phyloP scores from a whole-genome alignment of 2,113 vertebrate genomes.

The Siphamia tubifer region DNA sequence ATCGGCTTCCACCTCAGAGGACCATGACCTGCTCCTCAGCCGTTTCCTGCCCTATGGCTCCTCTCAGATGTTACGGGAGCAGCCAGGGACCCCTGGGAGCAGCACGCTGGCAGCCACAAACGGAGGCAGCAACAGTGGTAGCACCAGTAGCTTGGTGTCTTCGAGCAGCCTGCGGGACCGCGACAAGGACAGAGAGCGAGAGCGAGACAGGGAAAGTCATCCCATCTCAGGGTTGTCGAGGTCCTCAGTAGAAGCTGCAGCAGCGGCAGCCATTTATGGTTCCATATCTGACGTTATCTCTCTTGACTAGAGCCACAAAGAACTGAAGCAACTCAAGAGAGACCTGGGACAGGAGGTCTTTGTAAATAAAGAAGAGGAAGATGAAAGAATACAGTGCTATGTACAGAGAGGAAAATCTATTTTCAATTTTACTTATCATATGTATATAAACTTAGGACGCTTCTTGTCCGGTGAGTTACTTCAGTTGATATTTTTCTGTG shows the following conservation, averaged over 20 bases:
- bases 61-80: conserved; percentile 93
- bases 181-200: conserved; percentile 86
- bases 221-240: conserved; percentile 81
- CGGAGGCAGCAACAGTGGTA: conserved; percentile 88
- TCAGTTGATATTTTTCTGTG: conserved; percentile 90
- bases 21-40: conserved; percentile 91
- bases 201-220: conserved; percentile 85
- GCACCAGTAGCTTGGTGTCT: conserved; percentile 95
- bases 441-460: conserved; percentile 98
- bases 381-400: conserved; percentile 82
- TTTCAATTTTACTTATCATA: conserved; percentile 99
- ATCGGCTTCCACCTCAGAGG: conserved; percentile 86
- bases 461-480: conserved; percentile 90
- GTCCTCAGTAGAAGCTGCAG: conserved; percentile 85
- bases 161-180: conserved; percentile 92
- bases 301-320: conserved; percentile 86
- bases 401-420: conserved; percentile 99
- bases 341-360: conserved; percentile 50
- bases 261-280: conserved; percentile 90
- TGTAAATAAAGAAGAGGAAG: conserved; percentile 78
- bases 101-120: conserved; percentile 86
- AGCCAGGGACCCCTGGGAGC: conserved; percentile 86
- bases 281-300: conserved; percentile 98
- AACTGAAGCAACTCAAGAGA: conserved; percentile 63
- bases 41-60: conserved; percentile 94